phyloP scores from a whole-genome alignment of 2,113 vertebrate species.

The Zingel zingel region DNA sequence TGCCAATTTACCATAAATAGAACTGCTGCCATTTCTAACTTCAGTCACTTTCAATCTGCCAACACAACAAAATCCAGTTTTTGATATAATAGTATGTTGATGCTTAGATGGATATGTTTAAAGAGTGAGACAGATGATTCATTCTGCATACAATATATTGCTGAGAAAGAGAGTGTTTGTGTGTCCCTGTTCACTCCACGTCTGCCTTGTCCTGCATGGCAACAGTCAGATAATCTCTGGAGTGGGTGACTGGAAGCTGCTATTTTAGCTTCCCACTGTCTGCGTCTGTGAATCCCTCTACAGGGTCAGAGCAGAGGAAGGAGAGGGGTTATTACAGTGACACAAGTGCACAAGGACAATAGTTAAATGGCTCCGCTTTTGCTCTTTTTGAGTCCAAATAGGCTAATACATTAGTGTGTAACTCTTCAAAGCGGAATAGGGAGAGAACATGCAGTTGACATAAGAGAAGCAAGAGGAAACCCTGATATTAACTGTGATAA shows the following conservation, averaged over 20 bases:
- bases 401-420: not conserved
- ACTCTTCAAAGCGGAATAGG: not conserved
- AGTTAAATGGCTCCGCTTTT: not conserved
- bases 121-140: not conserved
- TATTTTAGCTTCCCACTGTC: constrained; percentile 54
- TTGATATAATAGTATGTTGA: not conserved
- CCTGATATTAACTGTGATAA: constrained; percentile 9
- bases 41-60: not conserved
- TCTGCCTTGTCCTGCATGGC: constrained; percentile 36
- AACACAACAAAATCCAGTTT: constrained; percentile 10
- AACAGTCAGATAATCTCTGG: constrained; percentile 52
- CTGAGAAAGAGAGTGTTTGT: not conserved
- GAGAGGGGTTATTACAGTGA: constrained; percentile 41
- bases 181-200: constrained; percentile 5
- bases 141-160: not conserved
- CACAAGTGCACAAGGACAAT: not conserved
- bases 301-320: constrained; percentile 38
- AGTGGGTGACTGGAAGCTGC: constrained; percentile 51
- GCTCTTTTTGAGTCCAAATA: not conserved
- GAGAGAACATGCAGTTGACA: constrained; percentile 2
- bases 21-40: constrained; percentile 18
- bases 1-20: constrained; percentile 44
- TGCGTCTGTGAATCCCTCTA: constrained; percentile 45
- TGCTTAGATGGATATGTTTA: not conserved
- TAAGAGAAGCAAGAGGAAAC: constrained; percentile 10